Evolutionary conservation across 1,140 invertebrate genomes (phyloP).

Genomic region (Microplitis demolitor): DNA sequence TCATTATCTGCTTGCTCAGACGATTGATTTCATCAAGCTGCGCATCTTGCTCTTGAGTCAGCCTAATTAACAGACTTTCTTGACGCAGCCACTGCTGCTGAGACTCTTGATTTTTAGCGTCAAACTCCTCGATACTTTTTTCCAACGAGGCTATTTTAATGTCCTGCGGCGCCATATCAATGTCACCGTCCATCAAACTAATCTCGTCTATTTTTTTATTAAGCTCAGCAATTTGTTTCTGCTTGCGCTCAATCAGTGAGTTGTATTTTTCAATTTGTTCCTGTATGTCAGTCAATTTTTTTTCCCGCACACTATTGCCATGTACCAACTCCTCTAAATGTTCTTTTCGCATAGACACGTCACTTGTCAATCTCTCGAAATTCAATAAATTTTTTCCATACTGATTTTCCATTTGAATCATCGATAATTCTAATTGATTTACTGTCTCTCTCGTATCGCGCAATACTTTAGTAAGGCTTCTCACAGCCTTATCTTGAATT

Average conservation of each 20-base stretch:
- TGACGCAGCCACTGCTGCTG: slow-evolving; percentile 77
- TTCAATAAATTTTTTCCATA: slow-evolving; percentile 67
- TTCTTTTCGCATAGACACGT: slow-evolving; percentile 52
- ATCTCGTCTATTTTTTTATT: slow-evolving; percentile 65
- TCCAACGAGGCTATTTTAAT: slow-evolving; percentile 67
- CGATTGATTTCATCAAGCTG: slow-evolving; percentile 71
- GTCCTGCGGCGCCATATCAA: slow-evolving; percentile 60
- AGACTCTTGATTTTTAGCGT: slow-evolving; percentile 66
- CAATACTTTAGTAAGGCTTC: slow-evolving; percentile 59
- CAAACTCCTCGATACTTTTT: slow-evolving; percentile 65
- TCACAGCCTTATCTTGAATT: slow-evolving; percentile 67
- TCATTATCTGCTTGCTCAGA: slow-evolving; percentile 73
- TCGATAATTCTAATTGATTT: slow-evolving; percentile 63
- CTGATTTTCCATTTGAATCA: slow-evolving; percentile 68
- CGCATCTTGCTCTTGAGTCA: slow-evolving; percentile 69
- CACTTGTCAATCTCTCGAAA: slow-evolving; percentile 64
- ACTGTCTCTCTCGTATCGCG: slow-evolving; percentile 56
- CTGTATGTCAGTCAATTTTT: slow-evolving; percentile 61
- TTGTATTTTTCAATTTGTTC: slow-evolving; percentile 48
- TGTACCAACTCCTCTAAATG: slow-evolving; percentile 57
- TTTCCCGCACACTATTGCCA: slow-evolving; percentile 60
- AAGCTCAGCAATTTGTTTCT: slow-evolving; percentile 61
- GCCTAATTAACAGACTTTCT: slow-evolving; percentile 70
- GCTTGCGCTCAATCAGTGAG: slow-evolving; percentile 57
- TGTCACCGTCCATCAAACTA: slow-evolving; percentile 41